Evolutionary conservation across 2,888 invertebrate species (phyloP).

Genomic region (Ceriagrion tenellum): DNA sequence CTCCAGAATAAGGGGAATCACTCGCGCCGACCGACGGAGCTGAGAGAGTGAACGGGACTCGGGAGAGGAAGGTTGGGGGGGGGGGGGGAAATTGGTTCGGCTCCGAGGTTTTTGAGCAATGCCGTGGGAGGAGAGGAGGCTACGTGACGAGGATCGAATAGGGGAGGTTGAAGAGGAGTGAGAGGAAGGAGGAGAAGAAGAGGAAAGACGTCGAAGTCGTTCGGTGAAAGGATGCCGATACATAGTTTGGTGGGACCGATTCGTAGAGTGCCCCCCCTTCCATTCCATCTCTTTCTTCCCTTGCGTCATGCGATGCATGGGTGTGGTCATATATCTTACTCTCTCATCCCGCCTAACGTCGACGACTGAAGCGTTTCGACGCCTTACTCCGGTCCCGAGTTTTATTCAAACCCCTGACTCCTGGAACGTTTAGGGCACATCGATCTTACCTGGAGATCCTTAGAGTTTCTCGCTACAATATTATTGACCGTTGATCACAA

Average conservation of each 20-base stretch:
- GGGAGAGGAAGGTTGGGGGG: neutral
- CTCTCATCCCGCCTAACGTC: neutral
- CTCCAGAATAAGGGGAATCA: neutral
- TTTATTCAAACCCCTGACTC: neutral
- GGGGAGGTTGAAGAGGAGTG: neutral
- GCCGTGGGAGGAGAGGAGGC: neutral
- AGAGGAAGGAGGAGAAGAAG: neutral
- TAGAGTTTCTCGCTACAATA: too few relatives aligned
- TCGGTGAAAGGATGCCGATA: neutral
- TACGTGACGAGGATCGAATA: neutral
- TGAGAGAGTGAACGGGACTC: neutral
- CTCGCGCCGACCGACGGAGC: neutral
- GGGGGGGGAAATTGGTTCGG: neutral
- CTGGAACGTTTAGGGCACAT: too few relatives aligned
- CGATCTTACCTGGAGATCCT: too few relatives aligned
- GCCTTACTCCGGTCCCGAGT: neutral
- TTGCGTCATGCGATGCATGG: neutral
- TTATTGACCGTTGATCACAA: too few relatives aligned
- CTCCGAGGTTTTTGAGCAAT: neutral
- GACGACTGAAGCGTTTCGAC: neutral
- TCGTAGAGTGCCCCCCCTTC: neutral
- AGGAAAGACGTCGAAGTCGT: neutral
- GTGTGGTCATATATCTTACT: neutral
- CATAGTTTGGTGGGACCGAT: neutral
- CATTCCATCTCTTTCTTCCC: too few relatives aligned